Evolutionary conservation across 2,888 invertebrate genomes (phyloP).

Genomic region (Perizoma flavofasciatum): DNA sequence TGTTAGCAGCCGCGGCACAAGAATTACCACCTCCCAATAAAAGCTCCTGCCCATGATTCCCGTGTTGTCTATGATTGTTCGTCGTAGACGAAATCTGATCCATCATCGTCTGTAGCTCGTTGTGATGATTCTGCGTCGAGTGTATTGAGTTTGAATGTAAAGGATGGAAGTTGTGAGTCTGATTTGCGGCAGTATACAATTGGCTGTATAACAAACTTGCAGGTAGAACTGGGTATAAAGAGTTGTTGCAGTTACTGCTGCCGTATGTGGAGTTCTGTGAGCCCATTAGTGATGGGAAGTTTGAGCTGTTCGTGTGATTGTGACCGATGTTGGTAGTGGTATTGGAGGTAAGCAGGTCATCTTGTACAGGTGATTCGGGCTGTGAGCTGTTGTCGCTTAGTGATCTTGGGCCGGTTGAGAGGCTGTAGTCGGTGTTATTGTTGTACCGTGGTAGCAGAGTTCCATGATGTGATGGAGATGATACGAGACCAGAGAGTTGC

Average conservation of each 20-base stretch:
- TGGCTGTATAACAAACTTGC: slow-evolving; percentile 93
- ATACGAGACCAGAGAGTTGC: slow-evolving; percentile 86
- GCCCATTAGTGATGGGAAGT: slow-evolving; percentile 86
- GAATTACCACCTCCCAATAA: slow-evolving; percentile 83
- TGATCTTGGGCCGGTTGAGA: slow-evolving; percentile 88
- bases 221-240: slow-evolving; percentile 90
- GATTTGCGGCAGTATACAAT: slow-evolving; percentile 91
- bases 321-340: slow-evolving; percentile 84
- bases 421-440: slow-evolving; percentile 86
- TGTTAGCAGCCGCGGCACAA: slow-evolving; percentile 84
- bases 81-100: slow-evolving; percentile 89
- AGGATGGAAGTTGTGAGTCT: slow-evolving; percentile 88
- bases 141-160: slow-evolving; percentile 87
- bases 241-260: slow-evolving; percentile 87
- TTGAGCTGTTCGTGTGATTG: slow-evolving; percentile 84
- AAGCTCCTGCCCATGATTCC: slow-evolving; percentile 72
- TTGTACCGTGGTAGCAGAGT: slow-evolving; percentile 88
- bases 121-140: slow-evolving; percentile 86
- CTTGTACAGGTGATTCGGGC: slow-evolving; percentile 92
- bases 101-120: slow-evolving; percentile 90
- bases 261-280: slow-evolving; percentile 85
- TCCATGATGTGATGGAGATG: slow-evolving; percentile 81
- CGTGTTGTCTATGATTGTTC: slow-evolving; percentile 79
- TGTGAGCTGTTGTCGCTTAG: slow-evolving; percentile 92
- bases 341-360: slow-evolving; percentile 87